These are phyloP conservation scores for Ischnura elegans DNA, from an alignment of 2,888 invertebrate species.

Conservation along the genomic window DNA sequence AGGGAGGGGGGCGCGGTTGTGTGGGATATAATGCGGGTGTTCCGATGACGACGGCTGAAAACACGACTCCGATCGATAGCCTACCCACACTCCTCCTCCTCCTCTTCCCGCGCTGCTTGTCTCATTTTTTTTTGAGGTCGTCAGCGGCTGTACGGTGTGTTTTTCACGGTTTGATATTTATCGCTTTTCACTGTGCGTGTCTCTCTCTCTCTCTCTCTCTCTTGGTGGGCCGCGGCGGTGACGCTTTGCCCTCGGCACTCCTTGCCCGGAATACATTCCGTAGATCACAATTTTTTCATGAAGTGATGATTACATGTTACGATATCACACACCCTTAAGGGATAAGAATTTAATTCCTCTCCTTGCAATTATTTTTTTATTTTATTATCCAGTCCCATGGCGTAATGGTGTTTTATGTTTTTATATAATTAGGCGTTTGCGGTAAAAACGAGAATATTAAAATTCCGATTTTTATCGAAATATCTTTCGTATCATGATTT, in stretches of 20 bases:
- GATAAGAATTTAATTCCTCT: no score
- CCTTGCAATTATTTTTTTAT: no score
- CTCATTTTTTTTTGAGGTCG: constrained; percentile 58
- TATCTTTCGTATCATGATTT: no score
- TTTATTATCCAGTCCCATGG: no score
- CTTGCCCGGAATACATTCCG: background rate
- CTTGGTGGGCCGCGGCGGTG: background rate
- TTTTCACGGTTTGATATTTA: constrained; percentile 57
- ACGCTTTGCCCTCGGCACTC: background rate
- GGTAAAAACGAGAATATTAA: no score
- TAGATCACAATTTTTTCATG: background rate
- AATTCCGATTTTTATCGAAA: no score
- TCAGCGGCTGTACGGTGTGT: constrained; percentile 63
- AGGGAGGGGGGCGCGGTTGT: background rate
- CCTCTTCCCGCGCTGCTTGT: constrained; percentile 7
- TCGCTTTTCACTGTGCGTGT: constrained; percentile 37
- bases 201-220: no score
- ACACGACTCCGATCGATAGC: constrained; percentile 55
- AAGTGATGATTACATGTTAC: background rate
- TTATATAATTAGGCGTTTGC: no score
- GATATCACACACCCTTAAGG: background rate
- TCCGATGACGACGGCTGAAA: constrained; percentile 54
- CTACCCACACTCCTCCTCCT: constrained; percentile 30
- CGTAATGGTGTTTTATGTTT: no score
- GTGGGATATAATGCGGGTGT: constrained; percentile 60